These are phyloP conservation scores for Chorisops tibialis DNA, from an alignment of 2,888 invertebrate genomes.

Conservation along the genomic window DNA sequence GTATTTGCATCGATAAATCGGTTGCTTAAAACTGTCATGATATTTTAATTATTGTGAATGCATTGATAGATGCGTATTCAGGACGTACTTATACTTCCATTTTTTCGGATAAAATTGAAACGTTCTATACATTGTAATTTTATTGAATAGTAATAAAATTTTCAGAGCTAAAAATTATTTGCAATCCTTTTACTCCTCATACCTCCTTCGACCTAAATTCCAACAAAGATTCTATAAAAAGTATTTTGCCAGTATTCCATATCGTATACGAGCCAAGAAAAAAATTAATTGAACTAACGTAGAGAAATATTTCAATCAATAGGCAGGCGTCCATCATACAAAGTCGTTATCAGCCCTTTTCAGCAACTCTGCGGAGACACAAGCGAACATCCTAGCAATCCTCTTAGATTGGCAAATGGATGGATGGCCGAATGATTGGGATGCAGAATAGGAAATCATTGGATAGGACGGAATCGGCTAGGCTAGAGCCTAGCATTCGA, in stretches of 20 bases:
- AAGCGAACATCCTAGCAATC: too few relatives aligned
- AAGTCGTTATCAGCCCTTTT: slow-evolving; percentile 16
- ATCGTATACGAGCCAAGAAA: slow-evolving; percentile 5
- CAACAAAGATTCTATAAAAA: slow-evolving; percentile 12
- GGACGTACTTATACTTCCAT: too few relatives aligned
- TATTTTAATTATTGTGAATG: too few relatives aligned
- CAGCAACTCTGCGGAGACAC: neutral
- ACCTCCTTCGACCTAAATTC: neutral
- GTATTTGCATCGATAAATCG: too few relatives aligned
- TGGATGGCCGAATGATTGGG: neutral
- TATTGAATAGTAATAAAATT: too few relatives aligned
- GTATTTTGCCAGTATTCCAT: slow-evolving; percentile 3
- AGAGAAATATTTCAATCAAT: slow-evolving; percentile 31
- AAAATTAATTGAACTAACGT: slow-evolving; percentile 32
- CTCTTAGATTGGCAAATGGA: neutral
- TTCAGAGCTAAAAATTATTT: too few relatives aligned
- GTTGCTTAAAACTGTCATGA: too few relatives aligned
- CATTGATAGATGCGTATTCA: too few relatives aligned
- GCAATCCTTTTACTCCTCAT: too few relatives aligned
- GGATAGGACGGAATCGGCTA: neutral
- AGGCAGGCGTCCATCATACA: slow-evolving; percentile 31
- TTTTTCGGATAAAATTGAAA: too few relatives aligned
- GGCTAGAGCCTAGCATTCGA: too few relatives aligned
- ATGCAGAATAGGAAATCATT: slow-evolving; percentile 6
- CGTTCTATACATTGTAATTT: too few relatives aligned